Evolutionary conservation across 2,113 vertebrate genomes (phyloP).

Genomic region (Apaloderma vittatum): DNA sequence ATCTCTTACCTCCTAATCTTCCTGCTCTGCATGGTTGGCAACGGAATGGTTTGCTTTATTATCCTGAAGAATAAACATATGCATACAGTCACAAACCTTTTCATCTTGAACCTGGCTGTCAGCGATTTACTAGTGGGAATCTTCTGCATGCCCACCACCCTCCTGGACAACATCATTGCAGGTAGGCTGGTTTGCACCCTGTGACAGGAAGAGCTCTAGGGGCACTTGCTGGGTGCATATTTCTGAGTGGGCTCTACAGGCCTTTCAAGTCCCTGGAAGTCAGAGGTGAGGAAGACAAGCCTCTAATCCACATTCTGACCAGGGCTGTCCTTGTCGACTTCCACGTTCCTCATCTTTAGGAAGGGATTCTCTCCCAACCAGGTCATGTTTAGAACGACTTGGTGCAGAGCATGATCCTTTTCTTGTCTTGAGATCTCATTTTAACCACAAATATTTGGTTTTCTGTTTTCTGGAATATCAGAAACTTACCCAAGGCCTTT

Average conservation of each 20-base stretch:
- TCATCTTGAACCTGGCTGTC: slow-evolving; percentile 93
- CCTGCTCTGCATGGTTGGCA: slow-evolving; percentile 92
- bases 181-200: slow-evolving; percentile 70
- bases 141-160: slow-evolving; percentile 96
- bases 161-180: slow-evolving; percentile 94
- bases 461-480: neutral
- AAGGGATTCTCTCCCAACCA: neutral
- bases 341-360: fast-evolving
- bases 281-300: neutral
- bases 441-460: neutral
- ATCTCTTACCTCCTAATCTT: slow-evolving; percentile 93
- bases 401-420: neutral
- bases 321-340: neutral
- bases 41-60: slow-evolving; percentile 89
- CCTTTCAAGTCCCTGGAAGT: neutral
- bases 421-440: neutral
- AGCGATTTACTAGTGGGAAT: slow-evolving; percentile 95
- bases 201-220: fast-evolving
- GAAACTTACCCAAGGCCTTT: neutral
- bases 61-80: slow-evolving; percentile 88
- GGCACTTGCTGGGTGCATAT: fast-evolving
- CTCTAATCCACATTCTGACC: neutral
- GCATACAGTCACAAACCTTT: slow-evolving; percentile 92
- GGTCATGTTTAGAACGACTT: neutral
- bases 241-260: fast-evolving